A percentile compares a stretch with the other conserved stretches of the same genome.
Evolutionary conservation across 2,113 vertebrate species (phyloP).

Genomic region (Apodemus sylvaticus): DNA sequence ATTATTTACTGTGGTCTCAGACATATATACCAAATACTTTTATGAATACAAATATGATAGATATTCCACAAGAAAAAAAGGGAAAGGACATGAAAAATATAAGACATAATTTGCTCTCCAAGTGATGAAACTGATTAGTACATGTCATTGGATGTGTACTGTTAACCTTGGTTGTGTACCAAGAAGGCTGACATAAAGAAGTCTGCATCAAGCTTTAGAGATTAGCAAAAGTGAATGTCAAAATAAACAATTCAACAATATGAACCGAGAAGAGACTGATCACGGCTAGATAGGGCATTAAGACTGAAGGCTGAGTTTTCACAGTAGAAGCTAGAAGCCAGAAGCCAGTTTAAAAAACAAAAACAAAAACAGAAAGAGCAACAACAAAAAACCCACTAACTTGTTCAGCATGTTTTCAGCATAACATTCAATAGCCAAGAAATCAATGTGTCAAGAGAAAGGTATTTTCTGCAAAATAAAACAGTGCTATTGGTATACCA

Average conservation of each 20-base stretch:
- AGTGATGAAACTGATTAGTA: background rate
- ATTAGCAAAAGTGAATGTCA: background rate
- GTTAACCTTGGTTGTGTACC: background rate
- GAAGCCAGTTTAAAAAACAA: background rate
- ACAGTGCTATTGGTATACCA: background rate
- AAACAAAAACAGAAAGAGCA: background rate
- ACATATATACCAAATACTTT: background rate
- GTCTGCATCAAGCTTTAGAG: background rate
- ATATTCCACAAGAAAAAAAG: background rate
- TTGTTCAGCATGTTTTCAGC: background rate
- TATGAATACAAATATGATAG: too few species aligned
- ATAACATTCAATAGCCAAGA: background rate
- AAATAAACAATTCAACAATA: background rate
- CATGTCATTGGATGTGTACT: background rate
- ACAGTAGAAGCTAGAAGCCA: background rate
- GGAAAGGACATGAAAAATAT: background rate
- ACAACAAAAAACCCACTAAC: background rate
- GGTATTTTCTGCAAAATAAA: constrained; percentile 31
- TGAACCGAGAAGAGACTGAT: background rate
- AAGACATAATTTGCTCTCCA: background rate
- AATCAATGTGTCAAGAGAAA: background rate
- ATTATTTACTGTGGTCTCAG: background rate
- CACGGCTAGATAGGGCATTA: background rate
- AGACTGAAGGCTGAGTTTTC: background rate
- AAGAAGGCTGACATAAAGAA: background rate